phyloP scores from a whole-genome alignment of 2,888 invertebrate genomes.

The Boloria selene region DNA sequence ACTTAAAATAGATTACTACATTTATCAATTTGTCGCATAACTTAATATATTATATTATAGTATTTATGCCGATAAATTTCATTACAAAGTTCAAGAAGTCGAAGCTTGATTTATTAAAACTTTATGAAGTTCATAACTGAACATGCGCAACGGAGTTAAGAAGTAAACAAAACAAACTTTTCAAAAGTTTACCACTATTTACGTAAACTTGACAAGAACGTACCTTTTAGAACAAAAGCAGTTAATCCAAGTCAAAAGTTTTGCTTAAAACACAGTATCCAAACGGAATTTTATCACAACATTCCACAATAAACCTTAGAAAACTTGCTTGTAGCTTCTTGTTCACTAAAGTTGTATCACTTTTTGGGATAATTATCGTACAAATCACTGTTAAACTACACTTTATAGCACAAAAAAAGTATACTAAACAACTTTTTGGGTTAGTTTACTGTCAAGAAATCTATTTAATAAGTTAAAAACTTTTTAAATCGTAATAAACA shows the following conservation, averaged over 20 bases:
- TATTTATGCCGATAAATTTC: slow-evolving; percentile 18
- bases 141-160: slow-evolving; percentile 70
- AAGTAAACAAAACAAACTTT: slow-evolving; percentile 75
- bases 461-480: slow-evolving; percentile 63
- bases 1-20: slow-evolving; percentile 16
- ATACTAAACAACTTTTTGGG: slow-evolving; percentile 51
- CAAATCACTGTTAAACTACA: slow-evolving; percentile 54
- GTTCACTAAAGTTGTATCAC: slow-evolving; percentile 64
- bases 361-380: slow-evolving; percentile 68
- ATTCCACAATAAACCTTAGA: slow-evolving; percentile 70
- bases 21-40: neutral
- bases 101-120: slow-evolving; percentile 40
- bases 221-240: slow-evolving; percentile 61
- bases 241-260: slow-evolving; percentile 56
- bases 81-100: slow-evolving; percentile 33
- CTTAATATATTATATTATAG: neutral
- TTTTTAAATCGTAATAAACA: slow-evolving; percentile 72
- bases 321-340: slow-evolving; percentile 74
- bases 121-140: slow-evolving; percentile 46
- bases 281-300: slow-evolving; percentile 73
- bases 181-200: slow-evolving; percentile 57
- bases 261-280: slow-evolving; percentile 65
- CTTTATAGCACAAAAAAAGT: slow-evolving; percentile 47
- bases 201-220: slow-evolving; percentile 44
- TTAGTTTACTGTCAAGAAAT: slow-evolving; percentile 53